Base-by-base conservation (phyloP, 2,113 vertebrate species). In the Gobio gobio region DNA sequence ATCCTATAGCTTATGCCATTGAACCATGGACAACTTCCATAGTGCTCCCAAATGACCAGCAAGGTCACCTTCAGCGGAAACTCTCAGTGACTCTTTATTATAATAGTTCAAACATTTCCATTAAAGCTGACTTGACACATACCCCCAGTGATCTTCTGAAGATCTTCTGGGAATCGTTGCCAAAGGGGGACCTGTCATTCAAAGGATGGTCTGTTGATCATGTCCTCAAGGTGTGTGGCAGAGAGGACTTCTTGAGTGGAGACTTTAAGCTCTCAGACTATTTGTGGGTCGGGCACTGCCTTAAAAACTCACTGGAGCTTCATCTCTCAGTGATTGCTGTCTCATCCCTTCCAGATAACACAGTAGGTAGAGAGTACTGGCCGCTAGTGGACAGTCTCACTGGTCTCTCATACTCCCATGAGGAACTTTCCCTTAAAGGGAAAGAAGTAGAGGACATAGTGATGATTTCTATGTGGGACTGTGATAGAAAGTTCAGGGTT, bases 391-490 rank as follows among this genome's bases (percentile, higher is more conserved):
- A 95, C 59, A 87, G 88, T 54, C 94, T 93, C 83, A 94, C 92
- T 5, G 94, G 93, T 5, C 91, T 93, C 61, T 93, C 94, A 83
- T 92, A 85, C 78, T 93, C 91, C 47, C 95, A 95, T 8, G 90
- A 94, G 13, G 93, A 95, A 24, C 93, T 95, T 26, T 73, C 90
- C n/a, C 85, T 95, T 0, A 74, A 91, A 10, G 89, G 87, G n/a
- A 94, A 94, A 45, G 91, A 94, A 70, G 47, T 94, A 83, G 93
- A 94, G 10, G 93, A 95, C 77, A 93, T 95, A 58, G 88, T 91
- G 64, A 94, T 94, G 93, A 93, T 96, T 82, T 95, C 95, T 2
- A 82, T 95, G 82, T 95, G 93, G 95, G 94, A 96, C 86, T 95
- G 95, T 88, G 86, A 93, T 33, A 89, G 94, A 45, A 93, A 83